Evolutionary conservation across 53 echinoderm and acorn worm genomes (phyloP), one percentile per base, ranked within the genome.

Genomic region (Stichopus horrens): DNA sequence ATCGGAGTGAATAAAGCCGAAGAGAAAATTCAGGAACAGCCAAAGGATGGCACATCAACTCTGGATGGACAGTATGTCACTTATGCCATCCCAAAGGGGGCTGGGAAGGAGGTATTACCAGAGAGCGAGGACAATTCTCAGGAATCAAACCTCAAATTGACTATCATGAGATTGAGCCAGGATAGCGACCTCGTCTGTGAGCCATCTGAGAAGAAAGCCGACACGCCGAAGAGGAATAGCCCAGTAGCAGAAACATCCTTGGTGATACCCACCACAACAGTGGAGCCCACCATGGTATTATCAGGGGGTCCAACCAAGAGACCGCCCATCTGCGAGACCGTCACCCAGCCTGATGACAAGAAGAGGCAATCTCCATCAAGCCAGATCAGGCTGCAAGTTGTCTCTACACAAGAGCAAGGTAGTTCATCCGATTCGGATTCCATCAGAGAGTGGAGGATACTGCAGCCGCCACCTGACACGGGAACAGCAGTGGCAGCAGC

Each of bases 121-220:
- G 87, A 75, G 54, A 23, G 21, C 9, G 74, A 22, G 14, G 87
- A 75, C 21, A 63, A 66, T 19, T 54, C 74, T 11, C 54, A 74
- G 21, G 74, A 87, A 53, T 18, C 74, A 21, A 87, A 87, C 5
- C 58, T 87, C 23, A 87, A 75, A 74, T 75, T 87, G 74, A 87
- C 87, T 18, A 87, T 87, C 22, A 87, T 55, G 9, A 53, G 87
- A 9, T 58, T 87, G 19, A 75, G 87, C 22, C 87, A 87, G 75
- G 87, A 87, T 54, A 75, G 75, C 9, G 74, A 87, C 75, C 87
- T 87, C 54, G 56, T 74, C 22, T 87, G 87, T 87, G 87, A 87
- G 55, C 74, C 87, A 5, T 19, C 75, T n/a, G 87, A 87, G 52
- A 86, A 86, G 56, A 86, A 86, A 53, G 18, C 16, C 8, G 73